Conservation (phyloP, 2,797 vertebrate species). For the Lycodopsis pacificus region DNA sequence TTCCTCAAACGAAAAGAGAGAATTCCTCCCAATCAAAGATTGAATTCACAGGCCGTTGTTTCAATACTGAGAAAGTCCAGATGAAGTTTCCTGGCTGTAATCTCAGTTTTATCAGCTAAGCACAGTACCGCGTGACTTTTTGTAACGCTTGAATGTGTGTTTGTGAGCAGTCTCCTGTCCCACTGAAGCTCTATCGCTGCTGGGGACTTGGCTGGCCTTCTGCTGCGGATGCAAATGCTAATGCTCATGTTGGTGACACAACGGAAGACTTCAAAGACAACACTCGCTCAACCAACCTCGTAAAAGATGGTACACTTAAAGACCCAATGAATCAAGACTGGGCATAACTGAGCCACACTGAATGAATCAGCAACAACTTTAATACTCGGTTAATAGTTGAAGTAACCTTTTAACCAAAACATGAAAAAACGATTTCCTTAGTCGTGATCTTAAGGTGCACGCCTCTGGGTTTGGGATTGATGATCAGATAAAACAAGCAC, state of each 20-base stretch:
- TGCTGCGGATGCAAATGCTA: slow-evolving; percentile 31
- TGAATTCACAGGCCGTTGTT: slow-evolving; percentile 24
- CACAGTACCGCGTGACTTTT: slow-evolving; percentile 2
- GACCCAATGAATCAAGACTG: neutral
- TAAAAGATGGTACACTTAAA: neutral
- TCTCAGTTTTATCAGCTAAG: slow-evolving; percentile 48
- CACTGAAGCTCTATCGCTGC: slow-evolving; percentile 44
- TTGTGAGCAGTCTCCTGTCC: slow-evolving; percentile 25
- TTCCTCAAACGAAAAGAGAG: slow-evolving; percentile 38
- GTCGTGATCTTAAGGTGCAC: neutral
- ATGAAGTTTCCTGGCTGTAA: slow-evolving; percentile 29
- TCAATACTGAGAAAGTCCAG: slow-evolving; percentile 56
- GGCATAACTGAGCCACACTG: neutral
- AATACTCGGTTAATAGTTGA: too few relatives aligned
- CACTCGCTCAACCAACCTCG: neutral
- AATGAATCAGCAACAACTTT: too few relatives aligned
- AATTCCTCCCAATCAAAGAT: slow-evolving; percentile 39
- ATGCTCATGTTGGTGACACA: slow-evolving; percentile 21
- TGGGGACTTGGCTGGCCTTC: slow-evolving; percentile 17
- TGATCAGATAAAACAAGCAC: neutral
- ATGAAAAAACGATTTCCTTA: too few relatives aligned
- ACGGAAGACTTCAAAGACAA: slow-evolving; percentile 8
- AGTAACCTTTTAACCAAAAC: too few relatives aligned
- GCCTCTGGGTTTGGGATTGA: too few relatives aligned
- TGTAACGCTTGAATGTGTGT: neutral